Evolutionary conservation across 2,797 vertebrate species (phyloP), one percentile per base, ranked within the genome.

Genomic region (Mormyrus proboscirostris): DNA sequence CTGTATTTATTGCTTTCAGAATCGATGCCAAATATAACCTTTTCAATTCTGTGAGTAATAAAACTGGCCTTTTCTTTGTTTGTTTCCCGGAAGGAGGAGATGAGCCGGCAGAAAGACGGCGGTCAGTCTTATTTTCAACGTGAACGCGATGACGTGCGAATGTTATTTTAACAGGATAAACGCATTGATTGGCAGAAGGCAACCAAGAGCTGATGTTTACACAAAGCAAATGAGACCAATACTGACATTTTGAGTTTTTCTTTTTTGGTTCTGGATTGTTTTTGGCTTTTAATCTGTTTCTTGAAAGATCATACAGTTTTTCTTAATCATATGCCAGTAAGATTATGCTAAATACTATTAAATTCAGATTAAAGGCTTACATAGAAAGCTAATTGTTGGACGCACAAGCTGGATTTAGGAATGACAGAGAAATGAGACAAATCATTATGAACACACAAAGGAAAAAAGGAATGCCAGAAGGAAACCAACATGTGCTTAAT

Each of bases 11-110:
- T 41, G 16, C 38, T 76, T 76, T 76, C 69, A 76, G 69, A 76
- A 76, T 76, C 14, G 29, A 16, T 76, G 69, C 69, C 69, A 69
- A 69, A 69, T 69, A 69, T 69, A 69, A 76, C 69, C 69, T 76
- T 76, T 76, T 41, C 69, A 76, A 76, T 76, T 76, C 6, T 41
- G 69, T 2, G 38, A 76, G 69, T 76, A 76, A 76, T 76, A 76
- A 76, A 76, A 76, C 69, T 76, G 69, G 69, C 69, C 38, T 76
- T 76, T 41, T 8, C 69, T 76, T 76, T 76, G 69, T 76, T 76
- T 76, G 69, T 41, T 76, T 76, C 69, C 69, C 5, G 33, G 33
- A 41, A 41, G 12, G 14, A 76, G 29, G 29, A 38, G 69, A 76
- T 76, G 33, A 76, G 14, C 16, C 38, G 69, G 14, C 69, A 41